Base-by-base conservation (phyloP, 1,140 invertebrate species). In the Aculops lycopersici region DNA sequence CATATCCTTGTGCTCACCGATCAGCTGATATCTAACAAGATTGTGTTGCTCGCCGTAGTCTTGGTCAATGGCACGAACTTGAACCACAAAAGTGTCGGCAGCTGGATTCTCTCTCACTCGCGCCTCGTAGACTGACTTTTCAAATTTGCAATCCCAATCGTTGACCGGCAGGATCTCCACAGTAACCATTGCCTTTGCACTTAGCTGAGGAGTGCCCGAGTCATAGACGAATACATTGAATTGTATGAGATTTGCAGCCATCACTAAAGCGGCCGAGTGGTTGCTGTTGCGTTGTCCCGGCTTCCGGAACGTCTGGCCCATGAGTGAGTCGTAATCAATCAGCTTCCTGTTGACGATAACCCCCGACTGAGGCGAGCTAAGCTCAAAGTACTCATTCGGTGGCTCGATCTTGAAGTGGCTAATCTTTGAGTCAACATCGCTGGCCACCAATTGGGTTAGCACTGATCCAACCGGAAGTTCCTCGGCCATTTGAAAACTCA, bases 211-310 rank as follows among this genome's bases (percentile, higher is more conserved):
- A 5, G 14, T 74, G 2, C 63, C 81, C 2, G 73, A 71, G 54
- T 94, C 86, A 13, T 73, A 64, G 1, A 83, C 84, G 54, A 83
- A 70, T 35, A 92, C 68, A 0, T 80, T 86, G 15, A 94, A 59
- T 42, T 40, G 43, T 24, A 31, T 31, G 24, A n/a, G 8, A 8
- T 8, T 8, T 12, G 36, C n/a, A 8, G 24, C 24, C 8, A 8
- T 31, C 8, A 31, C 8, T 8, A n/a, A n/a, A 8, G 24, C 8
- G 8, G 8, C 8, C n/a, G 24, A 8, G n/a, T 31, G 8, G n/a
- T n/a, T n/a, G n/a, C n/a, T n/a, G n/a, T n/a, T n/a, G n/a, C n/a
- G n/a, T n/a, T n/a, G n/a, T n/a, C n/a, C n/a, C n/a, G n/a, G 52
- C n/a, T n/a, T n/a, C n/a, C n/a, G n/a, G n/a, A n/a, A n/a, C n/a